Percentiles rank a stretch among this genome's conserved stretches.
These are phyloP conservation scores for Platycnemis pennipes DNA, from an alignment of 2,888 invertebrate genomes.

Conservation along the genomic window DNA sequence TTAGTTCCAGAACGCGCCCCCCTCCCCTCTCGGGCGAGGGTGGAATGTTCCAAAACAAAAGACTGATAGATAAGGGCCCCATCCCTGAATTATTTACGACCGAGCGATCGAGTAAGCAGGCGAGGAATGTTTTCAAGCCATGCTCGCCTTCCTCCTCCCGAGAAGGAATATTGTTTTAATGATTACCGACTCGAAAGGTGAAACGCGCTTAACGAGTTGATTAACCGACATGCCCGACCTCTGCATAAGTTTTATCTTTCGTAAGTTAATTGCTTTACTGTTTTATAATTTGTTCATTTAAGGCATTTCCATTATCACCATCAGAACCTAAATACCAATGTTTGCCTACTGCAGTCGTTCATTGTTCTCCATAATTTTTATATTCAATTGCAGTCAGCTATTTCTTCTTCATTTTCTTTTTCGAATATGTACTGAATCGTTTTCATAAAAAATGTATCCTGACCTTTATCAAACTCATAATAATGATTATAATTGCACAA, in stretches of 20 bases:
- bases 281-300: too few species aligned
- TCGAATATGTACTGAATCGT: too few species aligned
- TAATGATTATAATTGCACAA: too few species aligned
- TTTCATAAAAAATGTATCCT: too few species aligned
- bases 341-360: too few species aligned
- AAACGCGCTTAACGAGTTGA: neutral
- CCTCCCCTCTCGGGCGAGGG: neutral
- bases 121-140: neutral
- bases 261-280: neutral
- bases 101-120: slow-evolving; percentile 11
- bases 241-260: neutral
- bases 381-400: too few species aligned
- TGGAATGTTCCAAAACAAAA: slow-evolving; percentile 41
- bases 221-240: neutral
- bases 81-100: slow-evolving; percentile 50
- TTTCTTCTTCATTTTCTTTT: too few species aligned
- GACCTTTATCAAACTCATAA: too few species aligned
- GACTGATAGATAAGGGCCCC: slow-evolving; percentile 17
- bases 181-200: neutral
- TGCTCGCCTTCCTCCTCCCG: neutral
- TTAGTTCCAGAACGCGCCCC: slow-evolving; percentile 29
- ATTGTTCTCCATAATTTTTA: too few species aligned
- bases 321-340: too few species aligned
- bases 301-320: too few species aligned
- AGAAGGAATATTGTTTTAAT: slow-evolving; percentile 24